phyloP scores from a whole-genome alignment of 2,113 vertebrate genomes.

The Nannospalax galili region DNA sequence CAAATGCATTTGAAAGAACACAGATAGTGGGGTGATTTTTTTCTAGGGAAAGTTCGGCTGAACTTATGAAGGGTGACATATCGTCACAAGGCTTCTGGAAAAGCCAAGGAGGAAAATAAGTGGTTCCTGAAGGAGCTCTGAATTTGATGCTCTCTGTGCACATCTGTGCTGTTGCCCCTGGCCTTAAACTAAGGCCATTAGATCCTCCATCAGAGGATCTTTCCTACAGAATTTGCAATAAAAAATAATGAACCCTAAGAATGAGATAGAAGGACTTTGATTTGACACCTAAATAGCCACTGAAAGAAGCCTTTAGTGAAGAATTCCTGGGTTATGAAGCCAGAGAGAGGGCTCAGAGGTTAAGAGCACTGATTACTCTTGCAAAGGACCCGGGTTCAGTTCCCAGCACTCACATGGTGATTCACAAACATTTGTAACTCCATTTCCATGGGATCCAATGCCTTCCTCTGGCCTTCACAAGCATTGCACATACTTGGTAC shows the following conservation, averaged over 20 bases:
- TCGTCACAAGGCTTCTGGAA: not conserved
- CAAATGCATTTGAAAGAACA: constrained; percentile 92
- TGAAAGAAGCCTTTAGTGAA: constrained; percentile 93
- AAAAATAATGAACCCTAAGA: constrained; percentile 91
- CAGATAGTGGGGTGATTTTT: constrained; percentile 92
- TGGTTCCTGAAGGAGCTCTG: constrained; percentile 91
- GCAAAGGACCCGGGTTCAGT: no score
- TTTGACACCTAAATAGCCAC: constrained; percentile 92
- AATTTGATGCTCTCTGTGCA: constrained; percentile 80
- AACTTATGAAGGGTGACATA: constrained; percentile 89
- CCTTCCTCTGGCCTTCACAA: no score
- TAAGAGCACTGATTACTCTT: no score
- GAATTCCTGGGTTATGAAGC: constrained; percentile 91
- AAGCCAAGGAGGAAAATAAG: constrained; percentile 51
- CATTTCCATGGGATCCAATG: no score
- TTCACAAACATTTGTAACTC: no score
- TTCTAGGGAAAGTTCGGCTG: constrained; percentile 94
- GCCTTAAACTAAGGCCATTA: constrained; percentile 93
- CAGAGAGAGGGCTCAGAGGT: no score
- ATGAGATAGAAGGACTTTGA: constrained; percentile 90
- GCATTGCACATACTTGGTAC: no score
- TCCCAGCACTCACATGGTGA: no score
- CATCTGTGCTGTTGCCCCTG: constrained; percentile 92
- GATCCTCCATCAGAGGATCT: constrained; percentile 95
- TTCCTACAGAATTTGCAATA: constrained; percentile 93